These are phyloP conservation scores for Hybognathus amarus DNA, from an alignment of 2,797 vertebrate genomes.

Conservation along the genomic window DNA sequence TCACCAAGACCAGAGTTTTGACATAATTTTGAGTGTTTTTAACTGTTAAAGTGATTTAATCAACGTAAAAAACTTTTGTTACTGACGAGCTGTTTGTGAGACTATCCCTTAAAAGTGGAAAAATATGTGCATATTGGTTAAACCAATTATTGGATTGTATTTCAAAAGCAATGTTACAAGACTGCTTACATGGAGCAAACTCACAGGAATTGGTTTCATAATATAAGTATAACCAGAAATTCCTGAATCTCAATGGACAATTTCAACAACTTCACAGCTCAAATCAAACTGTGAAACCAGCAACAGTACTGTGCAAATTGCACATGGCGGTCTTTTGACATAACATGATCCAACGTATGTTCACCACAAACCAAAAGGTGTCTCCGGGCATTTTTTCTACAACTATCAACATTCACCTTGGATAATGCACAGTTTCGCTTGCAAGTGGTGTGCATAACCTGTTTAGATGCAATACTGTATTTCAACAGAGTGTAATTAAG, in stretches of 20 bases:
- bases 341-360: constrained; percentile 6
- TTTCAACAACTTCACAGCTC: not conserved
- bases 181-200: not conserved
- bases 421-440: not conserved
- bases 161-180: not conserved
- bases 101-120: no score
- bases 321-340: constrained; percentile 7
- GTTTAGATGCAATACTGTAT: constrained; percentile 4
- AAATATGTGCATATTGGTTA: not conserved
- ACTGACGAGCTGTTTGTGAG: no score
- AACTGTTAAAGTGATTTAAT: no score
- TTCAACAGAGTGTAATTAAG: constrained; percentile 27
- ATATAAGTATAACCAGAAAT: not conserved
- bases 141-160: not conserved
- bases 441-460: not conserved
- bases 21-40: no score
- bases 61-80: no score
- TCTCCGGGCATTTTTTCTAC: not conserved
- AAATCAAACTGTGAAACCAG: constrained; percentile 10
- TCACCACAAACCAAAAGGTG: constrained; percentile 1
- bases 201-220: not conserved
- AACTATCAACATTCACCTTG: constrained; percentile 8
- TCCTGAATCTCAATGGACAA: not conserved
- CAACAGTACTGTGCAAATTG: not conserved
- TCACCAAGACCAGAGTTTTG: no score